phyloP scores from a whole-genome alignment of 2,888 invertebrate species.

The Clanis bilineata region DNA sequence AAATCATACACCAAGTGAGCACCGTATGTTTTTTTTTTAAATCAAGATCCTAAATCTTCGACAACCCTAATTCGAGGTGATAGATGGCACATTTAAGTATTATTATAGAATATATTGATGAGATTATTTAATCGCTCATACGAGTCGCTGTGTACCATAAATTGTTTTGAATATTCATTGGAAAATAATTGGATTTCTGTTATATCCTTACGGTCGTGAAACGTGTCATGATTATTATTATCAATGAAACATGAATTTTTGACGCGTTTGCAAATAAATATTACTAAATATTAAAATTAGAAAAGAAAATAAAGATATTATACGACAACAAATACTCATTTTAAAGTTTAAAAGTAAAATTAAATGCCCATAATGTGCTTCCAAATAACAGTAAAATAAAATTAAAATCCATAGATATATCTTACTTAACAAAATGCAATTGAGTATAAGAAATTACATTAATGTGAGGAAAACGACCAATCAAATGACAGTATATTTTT shows the following conservation, averaged over 20 bases:
- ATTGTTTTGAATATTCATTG: conserved; percentile 59
- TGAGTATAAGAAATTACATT: neutral
- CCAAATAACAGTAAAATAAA: no score
- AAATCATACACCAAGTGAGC: no score
- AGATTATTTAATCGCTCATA: conserved; percentile 41
- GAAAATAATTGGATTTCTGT: conserved; percentile 56
- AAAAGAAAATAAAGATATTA: neutral
- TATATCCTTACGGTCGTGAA: conserved; percentile 51
- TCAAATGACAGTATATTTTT: no score
- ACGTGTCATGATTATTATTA: conserved; percentile 23
- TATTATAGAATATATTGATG: conserved; percentile 26
- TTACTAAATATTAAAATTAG: neutral
- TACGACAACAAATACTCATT: no score
- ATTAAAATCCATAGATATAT: no score
- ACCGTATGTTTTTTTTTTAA: no score
- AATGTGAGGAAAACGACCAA: no score
- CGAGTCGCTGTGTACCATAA: conserved; percentile 38
- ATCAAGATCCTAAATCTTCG: no score
- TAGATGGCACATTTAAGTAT: conserved; percentile 31
- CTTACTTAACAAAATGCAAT: no score
- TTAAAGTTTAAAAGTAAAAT: no score
- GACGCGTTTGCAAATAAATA: neutral
- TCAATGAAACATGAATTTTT: conserved; percentile 30
- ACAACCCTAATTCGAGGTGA: conserved; percentile 24
- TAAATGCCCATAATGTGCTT: no score